Evolutionary conservation across 2,113 vertebrate species (phyloP).

Genomic region (Tetrao urogallus): DNA sequence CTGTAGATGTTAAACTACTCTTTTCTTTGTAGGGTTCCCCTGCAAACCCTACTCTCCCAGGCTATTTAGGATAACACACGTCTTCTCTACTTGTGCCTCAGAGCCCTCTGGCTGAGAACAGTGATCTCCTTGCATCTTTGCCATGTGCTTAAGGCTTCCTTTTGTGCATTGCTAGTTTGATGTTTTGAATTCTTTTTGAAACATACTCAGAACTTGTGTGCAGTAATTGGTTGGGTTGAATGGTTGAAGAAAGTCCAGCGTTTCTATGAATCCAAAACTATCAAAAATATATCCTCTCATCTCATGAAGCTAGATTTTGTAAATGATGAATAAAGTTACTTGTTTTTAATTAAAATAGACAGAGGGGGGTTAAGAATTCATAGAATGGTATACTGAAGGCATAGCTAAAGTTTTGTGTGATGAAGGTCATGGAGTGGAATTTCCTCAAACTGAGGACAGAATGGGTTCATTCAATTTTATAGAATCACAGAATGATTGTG

Average conservation of each 20-base stretch:
- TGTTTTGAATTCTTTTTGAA: not conserved
- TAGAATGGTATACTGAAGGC: not conserved
- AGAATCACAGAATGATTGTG: not conserved
- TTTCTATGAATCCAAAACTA: not conserved
- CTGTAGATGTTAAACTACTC: not conserved
- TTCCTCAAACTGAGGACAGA: not conserved
- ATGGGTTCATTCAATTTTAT: not conserved
- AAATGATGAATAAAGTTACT: not conserved
- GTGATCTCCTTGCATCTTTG: not conserved
- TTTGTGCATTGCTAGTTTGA: not conserved
- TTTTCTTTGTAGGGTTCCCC: not conserved
- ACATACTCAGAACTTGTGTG: not conserved
- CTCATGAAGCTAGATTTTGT: not conserved
- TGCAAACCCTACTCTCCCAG: not conserved
- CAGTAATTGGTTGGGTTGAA: not conserved
- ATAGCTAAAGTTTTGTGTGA: not conserved
- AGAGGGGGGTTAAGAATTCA: not conserved
- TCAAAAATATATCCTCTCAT: not conserved
- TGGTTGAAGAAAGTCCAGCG: not conserved
- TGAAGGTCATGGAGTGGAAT: not conserved
- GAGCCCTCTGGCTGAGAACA: not conserved
- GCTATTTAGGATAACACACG: not conserved
- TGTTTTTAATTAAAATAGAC: not conserved
- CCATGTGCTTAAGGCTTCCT: not conserved
- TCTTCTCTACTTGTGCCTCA: not conserved